Percentiles rank a stretch among this genome's conserved stretches.
phyloP scores from a whole-genome alignment of 2,888 invertebrate species.

The Caenorhabditis sp. region DNA sequence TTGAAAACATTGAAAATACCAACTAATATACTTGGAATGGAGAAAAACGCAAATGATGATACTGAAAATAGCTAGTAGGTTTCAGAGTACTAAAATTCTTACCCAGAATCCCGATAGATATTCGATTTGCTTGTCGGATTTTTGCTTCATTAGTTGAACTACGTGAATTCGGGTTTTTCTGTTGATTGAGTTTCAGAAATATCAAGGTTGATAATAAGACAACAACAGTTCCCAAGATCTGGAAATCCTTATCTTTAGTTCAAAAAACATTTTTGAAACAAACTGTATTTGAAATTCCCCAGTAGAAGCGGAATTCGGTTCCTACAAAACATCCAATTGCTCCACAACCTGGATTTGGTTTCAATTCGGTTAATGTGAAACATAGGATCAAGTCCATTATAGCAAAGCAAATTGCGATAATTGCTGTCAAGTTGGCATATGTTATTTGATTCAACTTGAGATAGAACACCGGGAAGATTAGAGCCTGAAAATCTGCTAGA shows the following conservation, averaged over 20 bases:
- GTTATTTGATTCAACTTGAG: slow-evolving; percentile 13
- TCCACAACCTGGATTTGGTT: slow-evolving; percentile 17
- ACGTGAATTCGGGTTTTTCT: background rate
- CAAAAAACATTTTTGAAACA: too few species aligned
- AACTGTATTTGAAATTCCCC: slow-evolving; percentile 35
- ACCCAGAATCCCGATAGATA: slow-evolving; percentile 10
- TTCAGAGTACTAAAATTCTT: too few species aligned
- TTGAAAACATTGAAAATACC: slow-evolving; percentile 29
- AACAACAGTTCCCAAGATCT: slow-evolving; percentile 21
- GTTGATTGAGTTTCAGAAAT: slow-evolving; percentile 28
- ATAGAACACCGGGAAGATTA: slow-evolving; percentile 8
- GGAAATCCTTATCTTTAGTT: too few species aligned
- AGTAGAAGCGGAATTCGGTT: slow-evolving; percentile 21
- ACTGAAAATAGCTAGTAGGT: too few species aligned
- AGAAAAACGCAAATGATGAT: slow-evolving; percentile 19
- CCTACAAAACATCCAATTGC: slow-evolving; percentile 31
- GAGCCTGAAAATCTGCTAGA: too few species aligned
- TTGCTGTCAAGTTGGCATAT: slow-evolving; percentile 9
- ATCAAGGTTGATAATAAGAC: slow-evolving; percentile 8
- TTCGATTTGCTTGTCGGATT: background rate
- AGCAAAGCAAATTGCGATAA: slow-evolving; percentile 5
- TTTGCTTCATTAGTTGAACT: background rate
- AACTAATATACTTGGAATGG: slow-evolving; percentile 27
- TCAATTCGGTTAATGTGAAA: slow-evolving; percentile 14
- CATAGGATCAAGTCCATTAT: slow-evolving; percentile 12